phyloP scores from a whole-genome alignment of 2,797 vertebrate species.

The Lophius americanus region DNA sequence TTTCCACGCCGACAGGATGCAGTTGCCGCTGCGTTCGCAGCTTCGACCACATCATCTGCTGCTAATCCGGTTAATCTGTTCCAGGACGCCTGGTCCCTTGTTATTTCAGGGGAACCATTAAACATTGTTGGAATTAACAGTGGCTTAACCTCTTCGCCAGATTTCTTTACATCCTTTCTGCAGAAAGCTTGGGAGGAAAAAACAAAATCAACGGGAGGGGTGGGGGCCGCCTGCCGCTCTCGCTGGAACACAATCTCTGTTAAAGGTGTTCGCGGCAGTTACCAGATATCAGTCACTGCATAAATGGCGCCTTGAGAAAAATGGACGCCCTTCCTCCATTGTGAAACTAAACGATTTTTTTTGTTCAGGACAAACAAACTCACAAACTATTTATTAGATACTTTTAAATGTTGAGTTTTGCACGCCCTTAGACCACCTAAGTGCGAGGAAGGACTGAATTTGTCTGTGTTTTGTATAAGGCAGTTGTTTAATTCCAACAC shows the following conservation, averaged over 20 bases:
- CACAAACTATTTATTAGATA: too few relatives aligned
- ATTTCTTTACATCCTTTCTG: slow-evolving; percentile 50
- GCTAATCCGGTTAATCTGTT: slow-evolving; percentile 75
- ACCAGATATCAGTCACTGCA: slow-evolving; percentile 58
- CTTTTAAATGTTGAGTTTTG: too few relatives aligned
- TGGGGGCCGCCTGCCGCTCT: slow-evolving; percentile 12
- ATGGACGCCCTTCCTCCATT: slow-evolving; percentile 34
- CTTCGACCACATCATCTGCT: slow-evolving; percentile 49
- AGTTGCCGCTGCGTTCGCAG: slow-evolving; percentile 46
- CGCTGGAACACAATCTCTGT: slow-evolving; percentile 46
- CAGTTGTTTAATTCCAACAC: too few relatives aligned
- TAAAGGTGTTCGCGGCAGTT: slow-evolving; percentile 56
- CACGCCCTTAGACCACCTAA: too few relatives aligned
- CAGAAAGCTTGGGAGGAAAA: slow-evolving; percentile 35
- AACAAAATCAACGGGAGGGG: slow-evolving; percentile 18
- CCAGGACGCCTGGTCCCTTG: slow-evolving; percentile 54
- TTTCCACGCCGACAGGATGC: slow-evolving; percentile 43
- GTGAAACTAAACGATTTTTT: slow-evolving; percentile 27
- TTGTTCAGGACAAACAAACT: slow-evolving; percentile 2
- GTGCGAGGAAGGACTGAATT: too few relatives aligned
- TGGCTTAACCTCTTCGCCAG: slow-evolving; percentile 68
- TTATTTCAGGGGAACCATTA: slow-evolving; percentile 70
- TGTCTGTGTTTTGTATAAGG: too few relatives aligned
- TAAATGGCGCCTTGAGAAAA: slow-evolving; percentile 47
- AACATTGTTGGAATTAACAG: slow-evolving; percentile 71